Evolutionary conservation across 23 tunicate species (phyloP).

Genomic region (Corella eumyota): DNA sequence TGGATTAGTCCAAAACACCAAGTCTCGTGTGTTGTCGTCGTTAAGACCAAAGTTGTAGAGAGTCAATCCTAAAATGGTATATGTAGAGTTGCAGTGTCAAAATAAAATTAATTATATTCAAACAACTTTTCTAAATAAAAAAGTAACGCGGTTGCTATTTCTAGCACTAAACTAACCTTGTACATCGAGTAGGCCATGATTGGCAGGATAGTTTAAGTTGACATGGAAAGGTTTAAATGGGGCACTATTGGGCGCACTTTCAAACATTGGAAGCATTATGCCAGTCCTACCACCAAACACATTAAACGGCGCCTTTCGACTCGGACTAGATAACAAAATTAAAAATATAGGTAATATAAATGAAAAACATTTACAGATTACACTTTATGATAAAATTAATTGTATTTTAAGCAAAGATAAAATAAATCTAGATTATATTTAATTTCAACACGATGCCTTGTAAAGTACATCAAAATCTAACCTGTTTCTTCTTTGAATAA

Average conservation of each 20-base stretch:
- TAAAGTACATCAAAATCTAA: background rate
- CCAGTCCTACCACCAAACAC: constrained; percentile 48
- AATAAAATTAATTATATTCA: too few species aligned
- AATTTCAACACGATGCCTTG: too few species aligned
- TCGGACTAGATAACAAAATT: too few species aligned
- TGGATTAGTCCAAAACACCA: constrained; percentile 44
- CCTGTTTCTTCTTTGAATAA: constrained; percentile 15
- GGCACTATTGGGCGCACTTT: constrained; percentile 48
- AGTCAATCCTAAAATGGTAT: too few species aligned
- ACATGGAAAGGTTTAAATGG: constrained; percentile 29
- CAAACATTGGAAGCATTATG: constrained; percentile 56
- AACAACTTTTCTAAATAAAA: too few species aligned
- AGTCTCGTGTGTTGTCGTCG: constrained; percentile 9
- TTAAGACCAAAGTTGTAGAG: constrained; percentile 10
- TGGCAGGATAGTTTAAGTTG: constrained; percentile 53
- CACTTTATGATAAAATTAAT: too few species aligned
- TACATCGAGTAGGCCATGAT: constrained; percentile 26
- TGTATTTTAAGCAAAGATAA: too few species aligned
- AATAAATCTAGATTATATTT: too few species aligned
- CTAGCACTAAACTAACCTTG: too few species aligned
- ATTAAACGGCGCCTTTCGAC: constrained; percentile 31
- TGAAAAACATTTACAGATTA: too few species aligned
- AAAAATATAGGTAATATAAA: too few species aligned
- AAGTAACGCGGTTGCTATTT: too few species aligned
- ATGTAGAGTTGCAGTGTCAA: constrained; percentile 28